Evolutionary conservation across 2,113 vertebrate species (phyloP).

Genomic region (Lucifuga dentata): DNA sequence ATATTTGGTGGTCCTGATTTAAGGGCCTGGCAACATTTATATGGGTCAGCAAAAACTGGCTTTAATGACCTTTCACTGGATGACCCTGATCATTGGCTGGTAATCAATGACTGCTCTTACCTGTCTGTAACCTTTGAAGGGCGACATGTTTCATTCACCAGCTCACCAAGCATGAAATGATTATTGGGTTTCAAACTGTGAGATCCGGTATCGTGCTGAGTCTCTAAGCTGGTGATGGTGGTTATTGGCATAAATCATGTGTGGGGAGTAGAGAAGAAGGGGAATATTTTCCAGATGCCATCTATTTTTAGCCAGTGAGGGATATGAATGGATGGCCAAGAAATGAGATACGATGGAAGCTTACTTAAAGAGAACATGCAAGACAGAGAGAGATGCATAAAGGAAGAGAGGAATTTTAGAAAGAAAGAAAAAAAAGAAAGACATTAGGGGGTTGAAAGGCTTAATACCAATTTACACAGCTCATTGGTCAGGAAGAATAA

Average conservation of each 20-base stretch:
- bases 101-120: conserved; percentile 62
- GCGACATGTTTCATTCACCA: conserved; percentile 54
- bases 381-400: conserved; percentile 4
- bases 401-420: conserved; percentile 3
- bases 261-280: conserved; percentile 5
- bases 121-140: conserved; percentile 43
- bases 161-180: conserved; percentile 74
- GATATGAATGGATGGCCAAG: conserved; percentile 21
- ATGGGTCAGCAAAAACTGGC: conserved; percentile 25
- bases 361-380: conserved; percentile 15
- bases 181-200: conserved; percentile 63
- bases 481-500: conserved; percentile 65
- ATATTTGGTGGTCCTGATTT: not conserved
- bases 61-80: conserved; percentile 46
- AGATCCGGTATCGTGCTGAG: conserved; percentile 56
- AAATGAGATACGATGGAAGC: conserved; percentile 21
- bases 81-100: conserved; percentile 22
- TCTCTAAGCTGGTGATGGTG: conserved; percentile 41
- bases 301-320: conserved; percentile 65
- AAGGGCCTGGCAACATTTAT: not conserved
- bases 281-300: conserved; percentile 61
- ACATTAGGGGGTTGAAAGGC: conserved; percentile 18
- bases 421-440: conserved; percentile 21
- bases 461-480: conserved; percentile 59
- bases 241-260: conserved; percentile 66